Conservation (phyloP, 2,888 invertebrate genomes). For the Vesta saturnalis region DNA sequence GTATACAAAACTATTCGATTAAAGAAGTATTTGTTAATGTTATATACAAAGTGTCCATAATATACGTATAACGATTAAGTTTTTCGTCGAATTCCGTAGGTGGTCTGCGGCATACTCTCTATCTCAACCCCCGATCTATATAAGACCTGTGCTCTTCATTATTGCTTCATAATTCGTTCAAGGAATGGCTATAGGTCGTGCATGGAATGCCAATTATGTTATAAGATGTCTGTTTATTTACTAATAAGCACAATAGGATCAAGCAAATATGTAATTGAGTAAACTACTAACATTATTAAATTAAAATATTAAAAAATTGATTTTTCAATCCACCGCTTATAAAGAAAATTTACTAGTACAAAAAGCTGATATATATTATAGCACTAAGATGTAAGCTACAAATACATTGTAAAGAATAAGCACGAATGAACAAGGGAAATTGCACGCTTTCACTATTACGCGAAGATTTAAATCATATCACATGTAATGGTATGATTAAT, state of each 20-base stretch:
- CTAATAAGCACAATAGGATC: neutral
- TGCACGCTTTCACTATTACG: too few relatives aligned
- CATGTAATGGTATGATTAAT: too few relatives aligned
- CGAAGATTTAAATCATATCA: too few relatives aligned
- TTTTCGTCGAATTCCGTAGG: slow-evolving; percentile 49
- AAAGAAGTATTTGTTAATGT: neutral
- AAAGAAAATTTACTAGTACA: too few relatives aligned
- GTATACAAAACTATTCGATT: neutral
- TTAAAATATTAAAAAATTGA: too few relatives aligned
- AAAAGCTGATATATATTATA: too few relatives aligned
- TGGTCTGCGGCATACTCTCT: slow-evolving; percentile 53
- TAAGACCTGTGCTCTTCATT: slow-evolving; percentile 57
- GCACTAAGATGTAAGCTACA: too few relatives aligned
- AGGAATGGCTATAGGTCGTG: slow-evolving; percentile 57
- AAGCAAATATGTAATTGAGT: too few relatives aligned
- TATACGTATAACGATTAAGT: slow-evolving; percentile 4
- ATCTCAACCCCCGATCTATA: slow-evolving; percentile 54
- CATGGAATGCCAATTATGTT: slow-evolving; percentile 55
- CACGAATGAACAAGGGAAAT: too few relatives aligned
- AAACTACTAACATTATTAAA: too few relatives aligned
- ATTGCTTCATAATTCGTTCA: slow-evolving; percentile 59
- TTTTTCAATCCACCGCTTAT: too few relatives aligned
- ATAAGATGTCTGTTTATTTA: slow-evolving; percentile 24
- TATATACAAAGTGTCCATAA: neutral
- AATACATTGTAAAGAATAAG: too few relatives aligned